Percentiles rank a stretch among this genome's conserved stretches.
Conservation (phyloP, 2,888 invertebrate species). For the Drosophila ustulata region DNA sequence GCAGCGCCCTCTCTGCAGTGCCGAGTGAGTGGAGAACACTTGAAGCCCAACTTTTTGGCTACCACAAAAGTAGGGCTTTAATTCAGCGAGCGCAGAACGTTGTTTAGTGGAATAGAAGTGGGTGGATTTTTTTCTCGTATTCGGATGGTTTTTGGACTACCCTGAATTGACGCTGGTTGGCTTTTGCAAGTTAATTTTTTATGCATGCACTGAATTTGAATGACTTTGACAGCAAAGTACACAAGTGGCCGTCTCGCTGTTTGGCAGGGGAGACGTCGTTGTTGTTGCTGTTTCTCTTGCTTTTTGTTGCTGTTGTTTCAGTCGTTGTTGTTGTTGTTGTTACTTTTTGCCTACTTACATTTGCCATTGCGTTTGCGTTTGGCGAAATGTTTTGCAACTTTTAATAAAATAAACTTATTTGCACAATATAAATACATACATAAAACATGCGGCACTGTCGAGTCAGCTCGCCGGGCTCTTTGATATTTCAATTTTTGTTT, state of each 20-base stretch:
- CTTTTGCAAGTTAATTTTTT: slow-evolving; percentile 67
- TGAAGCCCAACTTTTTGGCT: slow-evolving; percentile 49
- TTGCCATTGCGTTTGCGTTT: slow-evolving; percentile 61
- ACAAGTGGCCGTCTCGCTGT: slow-evolving; percentile 53
- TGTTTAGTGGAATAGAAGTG: slow-evolving; percentile 41
- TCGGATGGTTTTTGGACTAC: slow-evolving; percentile 4
- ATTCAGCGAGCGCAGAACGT: slow-evolving; percentile 42
- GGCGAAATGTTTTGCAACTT: slow-evolving; percentile 68
- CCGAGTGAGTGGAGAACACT: slow-evolving; percentile 31
- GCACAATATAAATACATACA: slow-evolving; percentile 64
- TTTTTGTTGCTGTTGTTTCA: slow-evolving; percentile 8
- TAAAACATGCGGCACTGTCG: slow-evolving; percentile 55
- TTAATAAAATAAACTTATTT: slow-evolving; percentile 75
- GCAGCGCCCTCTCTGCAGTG: slow-evolving; percentile 9
- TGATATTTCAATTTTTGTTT: slow-evolving; percentile 69
- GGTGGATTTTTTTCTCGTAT: background rate
- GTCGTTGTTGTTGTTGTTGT: slow-evolving; percentile 12
- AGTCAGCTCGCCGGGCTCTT: slow-evolving; percentile 34
- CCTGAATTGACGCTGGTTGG: slow-evolving; percentile 21
- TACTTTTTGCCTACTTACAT: slow-evolving; percentile 54
- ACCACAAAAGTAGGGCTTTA: slow-evolving; percentile 61
- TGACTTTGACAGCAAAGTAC: slow-evolving; percentile 67
- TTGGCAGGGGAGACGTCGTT: slow-evolving; percentile 7
- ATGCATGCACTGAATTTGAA: slow-evolving; percentile 75
- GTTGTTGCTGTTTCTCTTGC: slow-evolving; percentile 17